phyloP scores from a whole-genome alignment of 2,888 invertebrate genomes.

The Drosophila testacea region DNA sequence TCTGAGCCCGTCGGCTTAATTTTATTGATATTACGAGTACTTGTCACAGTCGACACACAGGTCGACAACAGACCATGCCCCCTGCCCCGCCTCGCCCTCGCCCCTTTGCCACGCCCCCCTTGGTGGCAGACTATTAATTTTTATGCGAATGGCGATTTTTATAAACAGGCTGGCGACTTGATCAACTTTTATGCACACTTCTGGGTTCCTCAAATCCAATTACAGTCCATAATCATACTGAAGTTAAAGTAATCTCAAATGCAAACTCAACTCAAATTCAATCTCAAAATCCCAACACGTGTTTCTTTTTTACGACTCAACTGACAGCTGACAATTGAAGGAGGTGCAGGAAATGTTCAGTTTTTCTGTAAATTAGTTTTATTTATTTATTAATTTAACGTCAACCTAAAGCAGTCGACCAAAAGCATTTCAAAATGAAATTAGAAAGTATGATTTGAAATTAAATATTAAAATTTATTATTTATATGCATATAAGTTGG shows the following conservation, averaged over 20 bases:
- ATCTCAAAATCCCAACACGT: constrained; percentile 33
- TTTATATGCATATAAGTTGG: too few relatives aligned
- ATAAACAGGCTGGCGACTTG: constrained; percentile 43
- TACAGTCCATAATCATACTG: constrained; percentile 11
- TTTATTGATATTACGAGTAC: constrained; percentile 79
- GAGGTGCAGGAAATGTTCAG: constrained; percentile 19
- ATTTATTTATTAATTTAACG: too few relatives aligned
- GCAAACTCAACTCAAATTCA: constrained; percentile 34
- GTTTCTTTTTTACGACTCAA: constrained; percentile 33
- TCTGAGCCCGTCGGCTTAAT: constrained; percentile 60
- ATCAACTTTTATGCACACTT: constrained; percentile 54
- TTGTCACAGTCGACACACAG: constrained; percentile 55
- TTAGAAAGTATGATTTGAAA: too few relatives aligned
- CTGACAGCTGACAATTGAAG: constrained; percentile 5
- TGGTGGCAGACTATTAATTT: constrained; percentile 58
- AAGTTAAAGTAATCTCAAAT: constrained; percentile 51
- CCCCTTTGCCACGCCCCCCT: neutral
- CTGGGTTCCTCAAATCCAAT: constrained; percentile 56
- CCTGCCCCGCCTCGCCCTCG: neutral
- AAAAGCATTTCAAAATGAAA: too few relatives aligned
- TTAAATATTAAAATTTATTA: too few relatives aligned
- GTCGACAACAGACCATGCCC: constrained; percentile 46
- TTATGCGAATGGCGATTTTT: constrained; percentile 53
- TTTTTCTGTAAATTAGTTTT: constrained; percentile 24
- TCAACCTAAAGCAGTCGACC: too few relatives aligned